Conservation (phyloP, 2,797 vertebrate species). For the Capromys pilorides region DNA sequence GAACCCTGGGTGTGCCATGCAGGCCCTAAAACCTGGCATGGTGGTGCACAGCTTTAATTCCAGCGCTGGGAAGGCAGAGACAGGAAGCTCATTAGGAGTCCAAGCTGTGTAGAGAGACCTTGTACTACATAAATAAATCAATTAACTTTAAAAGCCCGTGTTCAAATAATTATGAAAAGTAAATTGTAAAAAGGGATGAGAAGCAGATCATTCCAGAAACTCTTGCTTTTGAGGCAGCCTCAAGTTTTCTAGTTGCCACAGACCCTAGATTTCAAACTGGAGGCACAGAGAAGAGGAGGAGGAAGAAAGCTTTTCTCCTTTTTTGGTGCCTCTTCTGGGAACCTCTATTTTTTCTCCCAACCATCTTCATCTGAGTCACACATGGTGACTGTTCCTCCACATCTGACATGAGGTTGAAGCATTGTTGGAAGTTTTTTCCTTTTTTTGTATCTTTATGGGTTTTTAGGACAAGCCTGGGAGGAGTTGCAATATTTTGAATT, state of each 20-base stretch:
- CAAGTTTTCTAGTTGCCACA: neutral
- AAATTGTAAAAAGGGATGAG: neutral
- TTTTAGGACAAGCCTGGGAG: conserved; percentile 15
- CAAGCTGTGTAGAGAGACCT: no score
- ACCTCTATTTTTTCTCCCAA: neutral
- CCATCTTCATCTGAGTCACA: neutral
- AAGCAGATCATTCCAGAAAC: neutral
- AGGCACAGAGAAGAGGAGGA: neutral
- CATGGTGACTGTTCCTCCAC: neutral
- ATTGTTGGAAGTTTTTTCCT: neutral
- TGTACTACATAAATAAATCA: no score
- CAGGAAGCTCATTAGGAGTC: no score
- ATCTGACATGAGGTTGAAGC: neutral
- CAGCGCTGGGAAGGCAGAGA: no score
- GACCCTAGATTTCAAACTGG: neutral
- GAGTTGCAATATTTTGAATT: neutral
- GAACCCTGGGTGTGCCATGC: no score
- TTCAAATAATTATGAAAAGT: neutral
- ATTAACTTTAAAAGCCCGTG: no score
- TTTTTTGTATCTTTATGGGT: neutral
- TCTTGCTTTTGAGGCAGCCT: neutral
- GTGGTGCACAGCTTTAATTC: no score
- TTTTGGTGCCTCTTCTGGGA: neutral
- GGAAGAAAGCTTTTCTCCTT: neutral
- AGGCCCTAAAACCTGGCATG: no score